A percentile compares a stretch with the other conserved stretches of the same genome.
phyloP scores from a whole-genome alignment of 35 echinoderm and acorn worm species.

The Apostichopus parvimensis region DNA sequence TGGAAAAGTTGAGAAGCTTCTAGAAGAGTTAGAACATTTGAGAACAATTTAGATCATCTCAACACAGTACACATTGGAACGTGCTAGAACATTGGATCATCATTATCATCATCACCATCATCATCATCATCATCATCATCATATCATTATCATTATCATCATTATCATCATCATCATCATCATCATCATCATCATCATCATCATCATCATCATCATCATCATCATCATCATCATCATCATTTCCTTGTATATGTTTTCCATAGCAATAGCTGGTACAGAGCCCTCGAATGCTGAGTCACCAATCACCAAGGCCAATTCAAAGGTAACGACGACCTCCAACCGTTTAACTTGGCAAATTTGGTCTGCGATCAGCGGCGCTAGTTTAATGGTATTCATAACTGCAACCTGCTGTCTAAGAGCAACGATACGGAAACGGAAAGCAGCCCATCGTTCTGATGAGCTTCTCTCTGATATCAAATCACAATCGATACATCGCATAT shows the following conservation, averaged over 20 bases:
- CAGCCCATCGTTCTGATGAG: not conserved
- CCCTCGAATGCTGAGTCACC: no score
- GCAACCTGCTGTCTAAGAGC: not conserved
- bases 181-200: no score
- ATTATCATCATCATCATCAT: no score
- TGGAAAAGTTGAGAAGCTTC: no score
- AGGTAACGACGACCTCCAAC: not conserved
- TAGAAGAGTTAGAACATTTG: no score
- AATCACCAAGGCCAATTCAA: not conserved
- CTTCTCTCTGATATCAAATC: constrained; percentile 5
- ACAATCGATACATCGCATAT: not conserved
- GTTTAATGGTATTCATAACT: not conserved
- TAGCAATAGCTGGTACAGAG: no score
- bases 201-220: not conserved
- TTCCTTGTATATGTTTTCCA: no score
- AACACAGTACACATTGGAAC: no score
- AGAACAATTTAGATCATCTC: no score
- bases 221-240: not conserved
- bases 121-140: not conserved
- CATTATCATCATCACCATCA: not conserved
- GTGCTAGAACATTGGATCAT: no score
- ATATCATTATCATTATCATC: no score
- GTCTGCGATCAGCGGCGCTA: not conserved
- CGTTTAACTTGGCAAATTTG: not conserved
- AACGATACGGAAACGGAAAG: not conserved